Evolutionary conservation across 2,888 invertebrate genomes (phyloP).

Genomic region (Hoplodrina blanda): DNA sequence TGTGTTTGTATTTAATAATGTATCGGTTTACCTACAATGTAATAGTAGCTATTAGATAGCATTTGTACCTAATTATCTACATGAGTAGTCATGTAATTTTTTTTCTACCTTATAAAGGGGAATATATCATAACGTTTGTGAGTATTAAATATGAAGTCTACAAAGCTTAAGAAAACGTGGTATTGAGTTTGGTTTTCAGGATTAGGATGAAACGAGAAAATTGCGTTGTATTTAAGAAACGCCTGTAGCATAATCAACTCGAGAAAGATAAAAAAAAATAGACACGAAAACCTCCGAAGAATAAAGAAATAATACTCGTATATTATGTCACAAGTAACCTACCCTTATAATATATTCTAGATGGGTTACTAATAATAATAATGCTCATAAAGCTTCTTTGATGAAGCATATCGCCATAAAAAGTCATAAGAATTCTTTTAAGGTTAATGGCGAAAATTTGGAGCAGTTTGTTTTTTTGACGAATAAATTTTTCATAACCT

Average conservation of each 20-base stretch:
- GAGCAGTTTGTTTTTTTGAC: conserved; percentile 7
- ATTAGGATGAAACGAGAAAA: neutral
- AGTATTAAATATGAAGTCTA: neutral
- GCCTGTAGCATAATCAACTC: neutral
- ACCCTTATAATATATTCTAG: conserved; percentile 2
- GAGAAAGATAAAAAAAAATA: too few relatives aligned
- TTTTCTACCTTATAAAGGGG: neutral
- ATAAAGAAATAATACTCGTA: neutral
- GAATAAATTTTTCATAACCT: conserved; percentile 21
- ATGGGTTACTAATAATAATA: conserved; percentile 9
- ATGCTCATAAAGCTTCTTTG: conserved; percentile 17
- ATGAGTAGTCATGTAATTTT: too few relatives aligned
- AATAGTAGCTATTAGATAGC: neutral
- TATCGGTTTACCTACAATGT: neutral
- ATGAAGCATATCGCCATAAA: neutral
- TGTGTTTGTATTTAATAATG: conserved; percentile 8
- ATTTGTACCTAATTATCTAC: neutral
- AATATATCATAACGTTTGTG: neutral
- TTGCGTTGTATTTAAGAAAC: neutral
- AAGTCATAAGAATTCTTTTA: neutral
- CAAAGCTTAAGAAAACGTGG: neutral
- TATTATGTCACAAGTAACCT: neutral
- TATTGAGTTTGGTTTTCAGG: neutral
- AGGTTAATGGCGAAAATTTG: neutral
- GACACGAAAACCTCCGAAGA: neutral